Percentiles rank a stretch among this genome's conserved stretches.
These are phyloP conservation scores for Raja brachyura DNA, from an alignment of 2,113 vertebrate genomes.

Conservation along the genomic window DNA sequence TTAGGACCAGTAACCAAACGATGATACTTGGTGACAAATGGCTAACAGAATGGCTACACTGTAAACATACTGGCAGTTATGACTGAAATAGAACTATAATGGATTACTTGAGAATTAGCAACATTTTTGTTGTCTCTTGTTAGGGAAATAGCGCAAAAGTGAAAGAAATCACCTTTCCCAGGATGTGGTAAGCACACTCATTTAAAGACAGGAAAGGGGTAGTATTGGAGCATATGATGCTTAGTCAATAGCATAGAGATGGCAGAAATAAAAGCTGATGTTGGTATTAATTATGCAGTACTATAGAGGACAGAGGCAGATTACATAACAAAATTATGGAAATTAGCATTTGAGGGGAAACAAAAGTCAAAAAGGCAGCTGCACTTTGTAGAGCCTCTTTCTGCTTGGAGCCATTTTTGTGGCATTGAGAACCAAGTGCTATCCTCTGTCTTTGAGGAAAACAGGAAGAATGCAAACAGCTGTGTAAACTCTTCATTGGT, in stretches of 20 bases:
- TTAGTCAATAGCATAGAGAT: background rate
- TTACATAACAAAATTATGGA: constrained; percentile 17
- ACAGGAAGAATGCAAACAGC: constrained; percentile 28
- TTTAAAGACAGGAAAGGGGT: background rate
- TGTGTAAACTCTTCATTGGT: constrained; percentile 36
- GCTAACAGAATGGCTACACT: background rate
- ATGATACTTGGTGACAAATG: background rate
- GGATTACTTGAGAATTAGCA: background rate
- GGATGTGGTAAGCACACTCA: background rate
- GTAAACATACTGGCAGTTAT: background rate
- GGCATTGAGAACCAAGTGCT: constrained; percentile 22
- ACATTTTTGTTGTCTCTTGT: background rate
- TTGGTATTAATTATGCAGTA: background rate
- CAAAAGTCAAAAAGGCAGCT: constrained; percentile 29
- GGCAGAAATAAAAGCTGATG: background rate
- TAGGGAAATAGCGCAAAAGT: background rate
- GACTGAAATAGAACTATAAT: background rate
- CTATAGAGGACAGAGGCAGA: background rate
- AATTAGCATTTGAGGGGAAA: constrained; percentile 16
- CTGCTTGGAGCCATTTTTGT: constrained; percentile 32
- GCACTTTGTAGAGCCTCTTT: background rate
- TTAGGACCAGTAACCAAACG: background rate
- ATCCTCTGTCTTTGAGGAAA: constrained; percentile 31
- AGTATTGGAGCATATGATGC: background rate
- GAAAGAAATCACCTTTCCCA: background rate